phyloP scores from a whole-genome alignment of 1,140 invertebrate species.

The Brachystomella parvula region DNA sequence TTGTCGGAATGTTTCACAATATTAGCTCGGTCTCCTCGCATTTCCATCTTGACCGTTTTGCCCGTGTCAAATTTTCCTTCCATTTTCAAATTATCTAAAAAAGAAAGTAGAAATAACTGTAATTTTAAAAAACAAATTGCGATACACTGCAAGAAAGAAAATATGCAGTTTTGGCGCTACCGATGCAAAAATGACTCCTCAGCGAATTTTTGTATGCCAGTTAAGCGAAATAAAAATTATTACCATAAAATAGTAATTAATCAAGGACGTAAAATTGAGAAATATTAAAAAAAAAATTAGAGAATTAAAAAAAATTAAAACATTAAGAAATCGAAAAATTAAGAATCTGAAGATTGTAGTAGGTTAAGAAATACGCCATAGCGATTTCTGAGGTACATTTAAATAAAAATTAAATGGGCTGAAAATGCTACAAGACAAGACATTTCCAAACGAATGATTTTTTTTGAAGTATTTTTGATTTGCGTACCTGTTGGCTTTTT shows the following conservation, averaged over 20 bases:
- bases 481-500: neutral
- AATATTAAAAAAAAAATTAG: no score
- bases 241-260: neutral
- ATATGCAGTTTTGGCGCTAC: neutral
- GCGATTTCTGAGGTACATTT: neutral
- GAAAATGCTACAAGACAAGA: neutral
- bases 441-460: no score
- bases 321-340: neutral
- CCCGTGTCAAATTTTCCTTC: constrained; percentile 29
- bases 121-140: neutral
- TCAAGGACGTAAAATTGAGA: no score
- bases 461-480: neutral
- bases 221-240: no score
- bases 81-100: constrained; percentile 17
- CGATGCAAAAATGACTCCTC: no score
- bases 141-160: neutral
- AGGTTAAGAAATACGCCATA: neutral
- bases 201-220: no score
- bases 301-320: no score
- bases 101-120: neutral
- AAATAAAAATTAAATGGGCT: neutral
- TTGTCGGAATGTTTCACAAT: constrained; percentile 50
- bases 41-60: constrained; percentile 13
- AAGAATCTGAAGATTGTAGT: neutral
- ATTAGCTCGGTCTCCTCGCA: constrained; percentile 42